These are phyloP conservation scores for Rhamphomyia laevipes DNA, from an alignment of 2,888 invertebrate genomes.

Conservation along the genomic window DNA sequence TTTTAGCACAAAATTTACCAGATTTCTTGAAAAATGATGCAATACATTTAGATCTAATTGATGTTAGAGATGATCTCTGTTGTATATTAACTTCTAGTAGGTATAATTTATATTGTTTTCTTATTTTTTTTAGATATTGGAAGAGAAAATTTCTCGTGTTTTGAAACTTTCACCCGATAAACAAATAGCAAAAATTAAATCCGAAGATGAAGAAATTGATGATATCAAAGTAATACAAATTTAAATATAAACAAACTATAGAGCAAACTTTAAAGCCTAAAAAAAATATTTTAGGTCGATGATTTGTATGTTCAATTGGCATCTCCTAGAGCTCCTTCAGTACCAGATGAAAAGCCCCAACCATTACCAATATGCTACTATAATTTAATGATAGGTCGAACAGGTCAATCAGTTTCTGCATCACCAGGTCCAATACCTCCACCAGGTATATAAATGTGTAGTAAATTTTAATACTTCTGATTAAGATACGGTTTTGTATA, in stretches of 20 bases:
- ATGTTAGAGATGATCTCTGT: constrained; percentile 15
- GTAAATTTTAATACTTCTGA: background rate
- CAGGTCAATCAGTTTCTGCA: constrained; percentile 32
- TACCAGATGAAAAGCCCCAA: constrained; percentile 31
- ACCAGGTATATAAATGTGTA: constrained; percentile 23
- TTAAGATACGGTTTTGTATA: background rate
- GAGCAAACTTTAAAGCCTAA: no score
- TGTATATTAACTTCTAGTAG: background rate
- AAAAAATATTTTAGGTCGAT: constrained; percentile 17
- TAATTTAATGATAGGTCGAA: constrained; percentile 32
- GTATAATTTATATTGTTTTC: background rate
- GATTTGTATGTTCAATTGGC: constrained; percentile 23
- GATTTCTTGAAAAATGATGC: constrained; percentile 28
- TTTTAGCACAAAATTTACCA: constrained; percentile 25
- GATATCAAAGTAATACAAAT: constrained; percentile 17
- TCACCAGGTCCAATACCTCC: constrained; percentile 35
- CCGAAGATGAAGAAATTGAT: constrained; percentile 14
- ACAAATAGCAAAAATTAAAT: background rate
- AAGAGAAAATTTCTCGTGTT: constrained; percentile 16
- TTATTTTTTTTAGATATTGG: constrained; percentile 1
- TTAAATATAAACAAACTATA: constrained; percentile 1
- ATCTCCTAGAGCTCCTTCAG: constrained; percentile 24
- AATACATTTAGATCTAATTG: constrained; percentile 29
- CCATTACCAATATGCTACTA: constrained; percentile 36
- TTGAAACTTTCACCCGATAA: background rate